Evolutionary conservation across 2,113 vertebrate genomes (phyloP).

Genomic region (Albula glossodonta): DNA sequence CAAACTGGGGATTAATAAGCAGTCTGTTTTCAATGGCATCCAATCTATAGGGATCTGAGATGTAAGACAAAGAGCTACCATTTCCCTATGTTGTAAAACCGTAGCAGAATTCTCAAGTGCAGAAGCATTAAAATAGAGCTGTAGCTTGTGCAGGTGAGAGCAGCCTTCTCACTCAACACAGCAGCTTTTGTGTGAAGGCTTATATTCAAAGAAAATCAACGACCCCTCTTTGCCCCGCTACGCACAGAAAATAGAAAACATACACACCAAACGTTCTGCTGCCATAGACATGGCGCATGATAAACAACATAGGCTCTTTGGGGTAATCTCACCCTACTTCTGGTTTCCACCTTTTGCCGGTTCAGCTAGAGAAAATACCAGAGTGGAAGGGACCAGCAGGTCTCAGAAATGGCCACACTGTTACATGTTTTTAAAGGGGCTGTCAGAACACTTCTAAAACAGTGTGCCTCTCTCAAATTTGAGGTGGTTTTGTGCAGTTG

Average conservation of each 20-base stretch:
- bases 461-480: background rate
- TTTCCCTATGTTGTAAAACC: conserved; percentile 34
- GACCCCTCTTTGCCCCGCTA: conserved; percentile 5
- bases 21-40: conserved; percentile 23
- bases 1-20: conserved; percentile 10
- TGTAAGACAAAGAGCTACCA: background rate
- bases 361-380: conserved; percentile 63
- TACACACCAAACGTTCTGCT: background rate
- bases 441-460: background rate
- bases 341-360: conserved; percentile 7
- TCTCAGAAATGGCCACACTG: conserved; percentile 68
- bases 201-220: conserved; percentile 32
- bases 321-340: background rate
- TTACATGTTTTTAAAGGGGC: conserved; percentile 52
- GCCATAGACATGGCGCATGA: background rate
- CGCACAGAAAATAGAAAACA: background rate
- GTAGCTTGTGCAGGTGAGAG: conserved; percentile 29
- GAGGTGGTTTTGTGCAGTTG: background rate
- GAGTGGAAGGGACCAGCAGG: conserved; percentile 69
- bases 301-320: background rate
- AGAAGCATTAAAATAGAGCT: conserved; percentile 38
- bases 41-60: conserved; percentile 2
- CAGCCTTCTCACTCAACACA: conserved; percentile 40
- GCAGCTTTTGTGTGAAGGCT: conserved; percentile 38
- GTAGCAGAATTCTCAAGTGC: conserved; percentile 40